Evolutionary conservation across 2,888 invertebrate species (phyloP).

Genomic region (Microchrysa polita): DNA sequence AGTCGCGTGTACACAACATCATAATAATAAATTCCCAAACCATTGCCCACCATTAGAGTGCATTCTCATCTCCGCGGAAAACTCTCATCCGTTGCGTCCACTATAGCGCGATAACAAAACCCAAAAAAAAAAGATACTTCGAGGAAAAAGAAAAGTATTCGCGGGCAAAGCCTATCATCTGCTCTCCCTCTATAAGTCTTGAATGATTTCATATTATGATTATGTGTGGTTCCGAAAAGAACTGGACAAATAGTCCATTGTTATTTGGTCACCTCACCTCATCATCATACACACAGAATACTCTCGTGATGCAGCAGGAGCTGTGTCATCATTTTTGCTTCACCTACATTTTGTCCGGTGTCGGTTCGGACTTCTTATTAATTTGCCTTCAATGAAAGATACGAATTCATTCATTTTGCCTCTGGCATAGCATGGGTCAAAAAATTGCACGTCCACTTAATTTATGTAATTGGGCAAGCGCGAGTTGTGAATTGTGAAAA

Average conservation of each 20-base stretch:
- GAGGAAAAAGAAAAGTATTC: conserved; percentile 21
- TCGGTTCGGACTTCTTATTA: conserved; percentile 19
- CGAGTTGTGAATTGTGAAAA: not conserved
- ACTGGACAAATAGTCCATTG: conserved; percentile 38
- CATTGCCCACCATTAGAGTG: conserved; percentile 7
- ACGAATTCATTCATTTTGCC: not conserved
- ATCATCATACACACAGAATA: not conserved
- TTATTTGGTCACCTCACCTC: conserved; percentile 19
- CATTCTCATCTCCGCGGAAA: conserved; percentile 11
- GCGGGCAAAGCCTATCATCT: not conserved
- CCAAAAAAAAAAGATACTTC: too few species aligned
- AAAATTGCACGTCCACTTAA: conserved; percentile 4
- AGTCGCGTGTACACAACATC: conserved; percentile 5
- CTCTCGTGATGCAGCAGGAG: too few species aligned
- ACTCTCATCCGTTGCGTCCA: conserved; percentile 14
- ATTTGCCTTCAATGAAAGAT: conserved; percentile 35
- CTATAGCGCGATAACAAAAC: not conserved
- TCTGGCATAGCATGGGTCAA: not conserved
- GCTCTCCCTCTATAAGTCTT: not conserved
- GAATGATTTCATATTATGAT: not conserved
- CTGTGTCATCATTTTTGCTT: too few species aligned
- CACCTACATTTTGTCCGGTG: too few species aligned
- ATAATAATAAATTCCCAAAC: not conserved
- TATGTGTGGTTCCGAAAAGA: conserved; percentile 7
- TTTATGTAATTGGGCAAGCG: conserved; percentile 29